Evolutionary conservation across 2,113 vertebrate species (phyloP).

Genomic region (Cygnus buccinator): DNA sequence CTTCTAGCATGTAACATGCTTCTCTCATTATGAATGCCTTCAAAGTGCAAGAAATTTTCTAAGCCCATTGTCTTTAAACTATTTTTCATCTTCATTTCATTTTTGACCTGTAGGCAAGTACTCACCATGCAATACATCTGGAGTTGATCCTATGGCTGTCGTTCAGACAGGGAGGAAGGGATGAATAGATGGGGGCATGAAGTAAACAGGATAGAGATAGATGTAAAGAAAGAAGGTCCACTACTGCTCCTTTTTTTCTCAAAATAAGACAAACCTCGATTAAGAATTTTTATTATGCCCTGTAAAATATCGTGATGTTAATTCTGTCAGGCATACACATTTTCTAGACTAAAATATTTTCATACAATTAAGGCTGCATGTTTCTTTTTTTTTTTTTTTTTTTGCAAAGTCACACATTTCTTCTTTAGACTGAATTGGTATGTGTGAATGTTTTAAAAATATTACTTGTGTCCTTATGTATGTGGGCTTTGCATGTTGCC

Average conservation of each 20-base stretch:
- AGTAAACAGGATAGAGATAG: neutral
- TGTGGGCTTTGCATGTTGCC: neutral
- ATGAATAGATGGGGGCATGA: neutral
- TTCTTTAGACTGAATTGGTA: neutral
- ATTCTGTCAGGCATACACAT: neutral
- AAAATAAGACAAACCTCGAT: neutral
- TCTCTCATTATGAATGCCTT: neutral
- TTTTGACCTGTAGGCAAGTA: neutral
- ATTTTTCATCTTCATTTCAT: neutral
- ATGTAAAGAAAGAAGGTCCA: neutral
- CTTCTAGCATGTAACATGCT: neutral
- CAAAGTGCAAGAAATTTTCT: constrained; percentile 10
- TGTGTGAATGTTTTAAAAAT: neutral
- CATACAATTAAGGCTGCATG: neutral
- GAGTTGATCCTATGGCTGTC: neutral
- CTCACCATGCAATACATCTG: neutral
- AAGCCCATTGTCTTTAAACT: neutral
- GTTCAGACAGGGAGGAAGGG: neutral
- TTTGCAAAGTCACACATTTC: neutral
- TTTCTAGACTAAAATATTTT: neutral
- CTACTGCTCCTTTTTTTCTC: neutral
- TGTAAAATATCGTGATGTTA: neutral
- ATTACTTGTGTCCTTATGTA: neutral
- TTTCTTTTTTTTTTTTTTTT: neutral
- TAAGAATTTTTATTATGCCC: neutral